These are phyloP conservation scores for Scylla paramamosain DNA, from an alignment of 1,140 invertebrate species.

Conservation along the genomic window DNA sequence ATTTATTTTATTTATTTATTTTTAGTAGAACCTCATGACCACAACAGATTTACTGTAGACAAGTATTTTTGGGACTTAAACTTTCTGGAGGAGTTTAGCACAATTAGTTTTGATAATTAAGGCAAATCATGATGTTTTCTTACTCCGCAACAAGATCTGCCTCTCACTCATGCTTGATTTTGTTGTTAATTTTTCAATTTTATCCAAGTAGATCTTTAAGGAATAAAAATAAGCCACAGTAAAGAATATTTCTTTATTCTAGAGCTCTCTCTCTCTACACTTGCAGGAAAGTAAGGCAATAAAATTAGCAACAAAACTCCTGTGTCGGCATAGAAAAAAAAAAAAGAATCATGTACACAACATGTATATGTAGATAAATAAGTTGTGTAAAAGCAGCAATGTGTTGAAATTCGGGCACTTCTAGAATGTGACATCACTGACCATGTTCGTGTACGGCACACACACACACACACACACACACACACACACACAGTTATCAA, in stretches of 20 bases:
- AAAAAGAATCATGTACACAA: background rate
- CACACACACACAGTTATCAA: background rate
- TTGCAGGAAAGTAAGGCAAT: background rate
- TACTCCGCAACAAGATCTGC: no score
- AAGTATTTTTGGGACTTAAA: no score
- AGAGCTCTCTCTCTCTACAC: background rate
- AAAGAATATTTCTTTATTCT: background rate
- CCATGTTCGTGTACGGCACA: background rate
- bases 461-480: slow-evolving; percentile 24
- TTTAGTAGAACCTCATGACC: no score
- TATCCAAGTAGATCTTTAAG: no score
- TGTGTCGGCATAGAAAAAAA: background rate
- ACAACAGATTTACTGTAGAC: no score
- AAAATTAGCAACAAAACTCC: slow-evolving; percentile 3
- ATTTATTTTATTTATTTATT: no score
- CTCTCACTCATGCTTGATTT: no score
- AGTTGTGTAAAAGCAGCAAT: background rate
- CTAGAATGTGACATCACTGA: background rate
- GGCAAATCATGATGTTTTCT: no score
- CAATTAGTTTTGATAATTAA: no score
- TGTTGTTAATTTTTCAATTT: no score
- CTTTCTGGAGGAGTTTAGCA: no score
- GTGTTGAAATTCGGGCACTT: background rate
- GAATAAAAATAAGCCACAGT: background rate
- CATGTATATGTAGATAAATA: slow-evolving; percentile 1